These are phyloP conservation scores for Lepus townsendii DNA, from an alignment of 2,797 vertebrate species.

Conservation along the genomic window DNA sequence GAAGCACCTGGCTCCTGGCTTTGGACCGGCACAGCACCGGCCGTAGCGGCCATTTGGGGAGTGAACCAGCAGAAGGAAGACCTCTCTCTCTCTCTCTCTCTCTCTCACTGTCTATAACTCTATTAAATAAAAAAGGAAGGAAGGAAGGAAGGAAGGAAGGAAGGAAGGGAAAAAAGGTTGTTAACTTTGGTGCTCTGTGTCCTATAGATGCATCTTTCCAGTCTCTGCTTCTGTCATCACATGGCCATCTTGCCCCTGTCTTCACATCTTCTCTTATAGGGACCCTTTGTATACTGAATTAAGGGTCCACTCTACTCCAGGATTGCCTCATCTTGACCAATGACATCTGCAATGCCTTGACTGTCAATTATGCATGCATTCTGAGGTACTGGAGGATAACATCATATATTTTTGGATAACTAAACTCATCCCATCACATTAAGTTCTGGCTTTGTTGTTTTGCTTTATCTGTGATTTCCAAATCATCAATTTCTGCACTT, in stretches of 20 bases:
- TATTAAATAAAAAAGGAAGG: too few species aligned
- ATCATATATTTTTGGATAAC: background rate
- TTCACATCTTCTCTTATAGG: background rate
- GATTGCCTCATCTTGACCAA: background rate
- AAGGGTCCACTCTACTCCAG: background rate
- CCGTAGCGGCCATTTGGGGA: too few species aligned
- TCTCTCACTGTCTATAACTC: too few species aligned
- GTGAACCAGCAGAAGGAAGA: too few species aligned
- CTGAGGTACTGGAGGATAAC: background rate
- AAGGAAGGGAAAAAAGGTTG: too few species aligned
- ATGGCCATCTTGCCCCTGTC: background rate
- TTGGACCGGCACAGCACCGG: too few species aligned
- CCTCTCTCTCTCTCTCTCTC: background rate
- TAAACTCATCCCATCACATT: background rate
- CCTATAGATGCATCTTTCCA: background rate
- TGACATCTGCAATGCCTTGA: background rate
- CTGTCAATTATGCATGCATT: background rate
- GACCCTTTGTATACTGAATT: background rate
- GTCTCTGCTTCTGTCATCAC: background rate
- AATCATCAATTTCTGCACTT: background rate
- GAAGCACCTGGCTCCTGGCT: too few species aligned
- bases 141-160: too few species aligned
- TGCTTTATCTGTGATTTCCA: background rate
- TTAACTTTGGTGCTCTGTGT: background rate
- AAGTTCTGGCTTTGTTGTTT: background rate